Base-by-base conservation (phyloP, 2,113 vertebrate genomes). In the Istiophorus platypterus region DNA sequence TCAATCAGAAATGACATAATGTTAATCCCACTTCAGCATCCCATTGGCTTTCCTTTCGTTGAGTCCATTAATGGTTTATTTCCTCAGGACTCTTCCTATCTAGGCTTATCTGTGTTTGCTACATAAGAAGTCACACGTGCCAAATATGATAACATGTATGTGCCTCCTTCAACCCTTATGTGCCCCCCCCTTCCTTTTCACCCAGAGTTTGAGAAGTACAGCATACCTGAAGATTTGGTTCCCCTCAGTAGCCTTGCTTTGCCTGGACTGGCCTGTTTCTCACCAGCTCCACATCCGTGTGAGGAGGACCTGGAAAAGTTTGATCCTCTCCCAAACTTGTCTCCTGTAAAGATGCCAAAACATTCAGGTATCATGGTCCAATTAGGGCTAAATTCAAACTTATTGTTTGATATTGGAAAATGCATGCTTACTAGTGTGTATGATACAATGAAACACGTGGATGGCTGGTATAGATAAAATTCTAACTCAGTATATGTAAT, bases 121-220 rank as follows among this genome's bases (percentile, higher is more conserved):
- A 52, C 10, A 52, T 14, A 9, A 52, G 22, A 52, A 24, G 8
- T 11, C 24, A 22, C 8, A n/a, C 20, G 11, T 52, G 18, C 22
- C 10, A 24, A 52, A 52, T 52, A 10, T 52, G 49, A n/a, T 52
- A 22, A 9, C 45, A 47, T n/a, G 20, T 52, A 22, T 20, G n/a
- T n/a, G 22, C 9, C 22, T 52, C 22, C 22, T n/a, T n/a, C 20
- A 52, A 1, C 14, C 3, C 3, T 34, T 3, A 34, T 34, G 31
- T 34, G 31, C 6, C 31, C 31, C 31, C 31, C 6, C 31, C 31
- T n/a, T n/a, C n/a, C n/a, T n/a, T n/a, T 18, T 17, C 18, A 11
- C 7, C 5, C 72, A 94, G 93, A 91, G 47, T 94, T 90, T 86
- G 68, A 90, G 75, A 91, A 78, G 61, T 90, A 91, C 73, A 41